Evolutionary conservation across 2,888 invertebrate genomes (phyloP), one percentile per base, ranked within the genome.

Genomic region (Marronus borbonicus): DNA sequence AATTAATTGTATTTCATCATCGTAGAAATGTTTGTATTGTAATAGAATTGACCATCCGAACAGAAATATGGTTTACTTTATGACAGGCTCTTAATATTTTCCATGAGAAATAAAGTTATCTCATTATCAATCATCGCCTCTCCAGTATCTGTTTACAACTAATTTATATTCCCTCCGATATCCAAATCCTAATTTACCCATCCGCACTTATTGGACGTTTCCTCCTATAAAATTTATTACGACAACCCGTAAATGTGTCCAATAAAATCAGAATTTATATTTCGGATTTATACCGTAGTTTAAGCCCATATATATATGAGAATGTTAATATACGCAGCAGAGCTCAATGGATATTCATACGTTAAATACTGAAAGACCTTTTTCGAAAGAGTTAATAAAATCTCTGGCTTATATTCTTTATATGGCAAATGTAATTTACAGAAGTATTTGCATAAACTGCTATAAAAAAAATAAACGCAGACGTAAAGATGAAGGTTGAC

Each of bases 201-300:
- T 68, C 3, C 14, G 24, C 28, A 14, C 39, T 50, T 49, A 24
- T 50, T 28, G 17, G 24, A 68, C 10, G 4, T 68, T 20, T 68
- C 39, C 24, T 68, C 50, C 49, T 10, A 20, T 20, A 68, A 68
- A 68, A 50, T 50, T 65, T 65, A 65, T 65, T 68, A 24, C 50
- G 50, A 28, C 65, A 14, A 14, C 68, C 28, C 50, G 50, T 68
- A 68, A 68, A 68, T 50, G 50, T 50, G 68, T 68, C 14, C 17
- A 68, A 68, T 68, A 68, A 68, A 68, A 68, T 24, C n/a, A 50
- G 28, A 50, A 68, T 68, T 68, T 68, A 68, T 68, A 50, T 50
- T 68, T 50, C 14, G n/a, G 14, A 68, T 68, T 28, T 50, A 20
- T 50, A n/a, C 10, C 14, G 4, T 28, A 50, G 14, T 14, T 24